Base-by-base conservation (phyloP, 2,888 invertebrate species). In the Exocentrus adspersus region DNA sequence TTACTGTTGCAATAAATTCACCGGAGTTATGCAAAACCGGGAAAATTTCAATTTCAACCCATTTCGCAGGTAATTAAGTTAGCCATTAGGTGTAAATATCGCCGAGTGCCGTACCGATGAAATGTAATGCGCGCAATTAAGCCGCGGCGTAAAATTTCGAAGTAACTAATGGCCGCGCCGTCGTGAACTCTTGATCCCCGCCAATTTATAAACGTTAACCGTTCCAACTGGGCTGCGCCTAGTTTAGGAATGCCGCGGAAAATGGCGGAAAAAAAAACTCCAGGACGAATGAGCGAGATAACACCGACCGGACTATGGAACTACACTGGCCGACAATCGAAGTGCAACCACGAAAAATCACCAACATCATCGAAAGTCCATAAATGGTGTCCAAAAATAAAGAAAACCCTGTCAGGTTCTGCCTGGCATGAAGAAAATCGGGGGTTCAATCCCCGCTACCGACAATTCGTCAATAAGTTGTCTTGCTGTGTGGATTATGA, bases 221-320 rank as follows among this genome's bases (percentile, higher is more conserved):
- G 71, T 72, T 69, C 62, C 68, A 69, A 51, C 58, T 45, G 46
- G 67, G 68, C 69, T 70, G 70, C 71, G 68, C 73, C 73, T 72
- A 70, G 68, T 65, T 62, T 62, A 68, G 73, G 73, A 73, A 72
- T 73, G 71, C 66, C 52, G 69, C 16, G 48, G 67, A 69, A 71
- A 67, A 70, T 69, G 56, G 64, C 62, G n/a, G n/a, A n/a, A n/a
- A n/a, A n/a, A 68, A 54, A 65, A 61, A 61, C 43, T 37, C 20
- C 6, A 46, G 45, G 46, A 57, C 46, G 46, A 46, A 57, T 45
- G 57, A 24, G 14, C 71, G 65, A 75, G 75, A 74, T 76, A 75
- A 73, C 69, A 72, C 70, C 72, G 75, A 77, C 75, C 75, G 74
- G 73, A 73, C 73, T 74, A 69, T 70, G 74, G 75, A 74, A 73